Percentiles rank a stretch among this genome's conserved stretches.
Conservation (phyloP, 2,888 invertebrate genomes). For the Anticlea derivata region DNA sequence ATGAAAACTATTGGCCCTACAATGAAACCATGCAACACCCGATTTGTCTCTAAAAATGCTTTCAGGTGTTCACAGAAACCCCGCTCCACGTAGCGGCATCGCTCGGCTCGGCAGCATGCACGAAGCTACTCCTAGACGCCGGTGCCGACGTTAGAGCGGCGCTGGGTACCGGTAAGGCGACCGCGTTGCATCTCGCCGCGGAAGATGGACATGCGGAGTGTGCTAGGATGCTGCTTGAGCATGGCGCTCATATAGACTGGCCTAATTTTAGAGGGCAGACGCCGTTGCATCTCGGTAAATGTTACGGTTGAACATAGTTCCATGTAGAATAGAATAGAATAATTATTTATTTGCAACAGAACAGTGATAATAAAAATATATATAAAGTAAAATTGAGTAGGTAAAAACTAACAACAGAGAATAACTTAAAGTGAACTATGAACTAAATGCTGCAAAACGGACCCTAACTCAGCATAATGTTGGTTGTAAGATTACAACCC, state of each 20-base stretch:
- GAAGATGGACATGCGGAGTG: conserved; percentile 94
- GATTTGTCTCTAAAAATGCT: too few relatives aligned
- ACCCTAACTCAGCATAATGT: too few relatives aligned
- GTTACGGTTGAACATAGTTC: background rate
- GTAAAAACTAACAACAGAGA: too few relatives aligned
- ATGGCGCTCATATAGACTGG: conserved; percentile 90
- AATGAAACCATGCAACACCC: too few relatives aligned
- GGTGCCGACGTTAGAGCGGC: conserved; percentile 92
- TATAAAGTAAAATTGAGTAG: too few relatives aligned
- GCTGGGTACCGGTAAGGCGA: conserved; percentile 87
- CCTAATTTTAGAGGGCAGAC: conserved; percentile 91
- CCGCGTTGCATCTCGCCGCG: conserved; percentile 94
- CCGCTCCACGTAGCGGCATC: conserved; percentile 92
- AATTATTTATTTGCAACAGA: too few relatives aligned
- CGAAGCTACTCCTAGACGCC: conserved; percentile 88
- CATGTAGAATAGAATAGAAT: too few relatives aligned
- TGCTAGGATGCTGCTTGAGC: conserved; percentile 87
- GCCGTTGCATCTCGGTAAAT: conserved; percentile 88
- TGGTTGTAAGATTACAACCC: too few relatives aligned
- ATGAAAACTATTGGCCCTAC: too few relatives aligned
- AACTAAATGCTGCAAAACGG: too few relatives aligned
- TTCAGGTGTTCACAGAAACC: conserved; percentile 91
- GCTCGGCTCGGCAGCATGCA: conserved; percentile 87
- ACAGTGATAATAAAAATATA: too few relatives aligned
- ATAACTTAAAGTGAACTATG: too few relatives aligned